Base-by-base conservation (phyloP, 2,113 vertebrate species). In the Neolamprologus toae region DNA sequence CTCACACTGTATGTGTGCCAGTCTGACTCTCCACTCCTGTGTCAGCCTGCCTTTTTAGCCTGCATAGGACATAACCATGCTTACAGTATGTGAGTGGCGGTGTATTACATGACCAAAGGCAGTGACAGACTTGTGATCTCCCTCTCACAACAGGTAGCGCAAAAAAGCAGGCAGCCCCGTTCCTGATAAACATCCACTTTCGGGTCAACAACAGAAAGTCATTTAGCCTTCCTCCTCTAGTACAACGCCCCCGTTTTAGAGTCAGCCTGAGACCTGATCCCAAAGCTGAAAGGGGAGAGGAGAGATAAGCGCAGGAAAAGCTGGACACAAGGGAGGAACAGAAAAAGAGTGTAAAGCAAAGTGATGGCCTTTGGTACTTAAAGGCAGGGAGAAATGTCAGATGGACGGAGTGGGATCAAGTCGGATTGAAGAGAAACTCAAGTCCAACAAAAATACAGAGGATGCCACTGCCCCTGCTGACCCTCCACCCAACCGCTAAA, bases 111-210 rank as follows among this genome's bases (percentile, higher is more conserved):
- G 16, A 82, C 54, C 84, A 57, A 57, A 90, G 82, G 71, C 87
- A 49, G 81, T 31, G 37, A 89, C 42, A 84, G 61, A 81, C 76
- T 55, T 83, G 68, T 86, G 83, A 89, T 93, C 68, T 78, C 33
- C 57, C 42, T 81, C 55, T 84, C 81, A 85, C 76, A 89, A 90
- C 83, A 88, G 82, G 82, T 80, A 85, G 54, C 2, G 17, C 76
- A 3, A 37, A 84, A 68, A 78, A n/a, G 73, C 84, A 37, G 63
- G 84, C 84, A 82, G 84, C 33, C 71, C 57, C 49, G 7, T 19
- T 81, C 83, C 83, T 84, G 91, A 94, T 93, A 94, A 95, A 93
- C 86, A 89, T 90, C 92, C 85, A 54, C 79, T 73, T 88, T 87
- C 84, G 45, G 49, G 82, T 90, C 87, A 6, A 86, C 82, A 85